Percentiles rank a stretch among this genome's conserved stretches.
phyloP scores from a whole-genome alignment of 2,113 vertebrate species.

The Malurus elegans region DNA sequence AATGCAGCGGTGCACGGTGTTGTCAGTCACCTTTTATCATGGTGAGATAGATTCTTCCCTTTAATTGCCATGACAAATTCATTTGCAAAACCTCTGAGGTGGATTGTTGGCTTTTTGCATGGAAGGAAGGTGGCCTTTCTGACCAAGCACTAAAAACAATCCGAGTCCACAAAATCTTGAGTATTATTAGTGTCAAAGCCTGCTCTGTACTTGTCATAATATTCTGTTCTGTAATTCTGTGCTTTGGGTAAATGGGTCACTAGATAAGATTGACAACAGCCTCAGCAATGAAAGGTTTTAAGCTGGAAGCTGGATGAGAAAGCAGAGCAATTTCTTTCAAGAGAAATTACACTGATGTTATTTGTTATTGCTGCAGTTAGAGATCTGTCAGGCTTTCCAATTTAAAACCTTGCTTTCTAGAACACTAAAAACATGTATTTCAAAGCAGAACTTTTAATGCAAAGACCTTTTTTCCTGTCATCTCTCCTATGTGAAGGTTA shows the following conservation, averaged over 20 bases:
- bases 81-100: neutral
- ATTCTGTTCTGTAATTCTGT: constrained; percentile 28
- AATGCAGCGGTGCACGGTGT: neutral
- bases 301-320: constrained; percentile 9
- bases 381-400: neutral
- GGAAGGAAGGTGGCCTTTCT: neutral
- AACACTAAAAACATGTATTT: neutral
- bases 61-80: constrained; percentile 39
- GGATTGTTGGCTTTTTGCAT: neutral
- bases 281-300: constrained; percentile 35
- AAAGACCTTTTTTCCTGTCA: neutral
- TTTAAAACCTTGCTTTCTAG: constrained; percentile 21
- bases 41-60: neutral
- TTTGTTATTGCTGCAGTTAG: constrained; percentile 1
- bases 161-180: neutral
- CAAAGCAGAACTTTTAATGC: neutral
- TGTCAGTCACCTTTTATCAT: constrained; percentile 1
- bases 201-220: neutral
- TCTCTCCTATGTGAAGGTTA: neutral
- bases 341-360: constrained; percentile 3
- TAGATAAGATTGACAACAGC: constrained; percentile 53
- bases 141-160: neutral
- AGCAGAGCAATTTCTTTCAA: constrained; percentile 14
- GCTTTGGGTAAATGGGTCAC: constrained; percentile 46
- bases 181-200: neutral